Evolutionary conservation across 1,140 invertebrate species (phyloP), one percentile per base, ranked within the genome.

Genomic region (Drosophila sturtevanti): DNA sequence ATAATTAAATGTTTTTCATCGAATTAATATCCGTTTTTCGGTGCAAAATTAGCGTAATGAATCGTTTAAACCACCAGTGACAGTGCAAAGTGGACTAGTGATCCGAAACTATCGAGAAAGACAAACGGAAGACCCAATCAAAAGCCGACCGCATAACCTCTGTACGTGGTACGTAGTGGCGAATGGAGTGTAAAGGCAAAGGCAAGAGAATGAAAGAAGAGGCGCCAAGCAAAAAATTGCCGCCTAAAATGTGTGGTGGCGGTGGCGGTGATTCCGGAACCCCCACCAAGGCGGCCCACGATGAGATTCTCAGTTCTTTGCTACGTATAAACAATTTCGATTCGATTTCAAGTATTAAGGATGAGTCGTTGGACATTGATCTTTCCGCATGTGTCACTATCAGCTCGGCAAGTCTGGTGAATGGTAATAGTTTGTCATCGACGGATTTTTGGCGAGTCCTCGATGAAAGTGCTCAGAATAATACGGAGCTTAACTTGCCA

Each of bases 171-270:
- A 80, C 80, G 77, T 71, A 76, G 72, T 72, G 70, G 79, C 76
- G 82, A 89, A 86, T 89, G 84, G 84, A 87, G 77, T 82, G 84
- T 72, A 85, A 79, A 84, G 69, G 84, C 55, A 89, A 84, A 77
- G 63, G 70, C 72, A 87, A 86, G 67, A 86, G 73, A 82, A 90
- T 90, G 87, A 90, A 90, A 72, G 81, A 90, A 86, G 82, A 90
- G 81, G 86, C 86, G 86, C 81, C 86, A 90, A 90, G 81, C 84
- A 90, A 90, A 73, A 90, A 90, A 86, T 90, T 90, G 89, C 89
- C 89, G 89, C 89, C 89, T 90, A 90, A 90, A 90, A 84, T 89
- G 31, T 81, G 78, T 73, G 77, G 80, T 63, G 77, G 73, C 34
- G 66, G 59, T 63, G 68, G 66, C 63, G 63, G 63, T 5, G 86